Evolutionary conservation across 2,113 vertebrate species (phyloP), one percentile per base, ranked within the genome.

Genomic region (Archilochus colubris): DNA sequence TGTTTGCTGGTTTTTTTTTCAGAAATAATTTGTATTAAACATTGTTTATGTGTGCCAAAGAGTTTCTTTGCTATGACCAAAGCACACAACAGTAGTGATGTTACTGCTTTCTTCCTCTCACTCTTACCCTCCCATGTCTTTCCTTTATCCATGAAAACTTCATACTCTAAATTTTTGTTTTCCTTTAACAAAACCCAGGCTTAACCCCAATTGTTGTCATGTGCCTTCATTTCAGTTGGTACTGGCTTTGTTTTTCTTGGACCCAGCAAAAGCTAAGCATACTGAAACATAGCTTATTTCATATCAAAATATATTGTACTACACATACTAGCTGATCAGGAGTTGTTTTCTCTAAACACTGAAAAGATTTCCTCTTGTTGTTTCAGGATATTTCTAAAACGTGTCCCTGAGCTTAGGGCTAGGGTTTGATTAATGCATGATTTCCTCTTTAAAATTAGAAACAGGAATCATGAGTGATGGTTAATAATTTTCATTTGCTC

Each of bases 401-500:
- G 16, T 88, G 69, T 83, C 94, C 96, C 94, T 91, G 82, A 97
- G 96, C 95, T 96, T 87, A 91, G 96, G 92, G 92, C 73, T 89
- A 94, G 70, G 53, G 59, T 95, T 98, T 98, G 97, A 98, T 98
- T 97, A 98, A 98, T 98, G 97, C 94, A 95, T 97, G 96, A 97
- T 97, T 98, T 98, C 98, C 98, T 97, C 93, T 98, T 97, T 96
- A 97, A 98, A 98, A 98, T 98, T 98, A 97, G 97, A 98, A 98
- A 98, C 98, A 98, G 98, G 95, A 97, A 97, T 97, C 87, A 76
- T 97, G 93, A 97, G 92, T 93, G 90, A 94, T 97, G 96, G 96
- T 97, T 98, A 98, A 97, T 98, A 97, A 97, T 98, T 97, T 97
- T 98, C 97, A 97, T 98, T 98, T 97, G 94, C 97, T 98, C 95